Base-by-base conservation (phyloP, 2,797 vertebrate genomes). In the Phataginus tricuspis region DNA sequence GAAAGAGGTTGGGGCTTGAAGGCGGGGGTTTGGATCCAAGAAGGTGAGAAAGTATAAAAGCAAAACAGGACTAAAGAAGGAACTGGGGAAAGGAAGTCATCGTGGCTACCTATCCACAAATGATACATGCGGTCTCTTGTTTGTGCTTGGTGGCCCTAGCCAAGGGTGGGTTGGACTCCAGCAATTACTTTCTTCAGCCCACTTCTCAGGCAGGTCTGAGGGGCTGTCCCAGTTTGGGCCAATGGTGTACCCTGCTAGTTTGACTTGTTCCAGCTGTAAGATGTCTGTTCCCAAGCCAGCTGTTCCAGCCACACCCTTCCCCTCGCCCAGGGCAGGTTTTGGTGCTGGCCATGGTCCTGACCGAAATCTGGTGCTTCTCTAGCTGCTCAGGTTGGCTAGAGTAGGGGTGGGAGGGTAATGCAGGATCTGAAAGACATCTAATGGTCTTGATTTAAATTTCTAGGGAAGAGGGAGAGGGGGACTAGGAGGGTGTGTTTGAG, bases 301-400 rank as follows among this genome's bases (percentile, higher is more conserved):
- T 45, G 10, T 34, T 55, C 31, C 5, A 10, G n/a, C 31, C 37
- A 8, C 9, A 2, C 2, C 0, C 5, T 4, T 71, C 25, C 31
- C 19, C 4, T 3, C 57, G n/a, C 8, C 37, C 2, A 5, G 1
- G 0, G 11, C n/a, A 21, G 29, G 6, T 9, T 7, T 2, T 10
- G 45, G 74, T 10, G 29, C 93, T 97, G 91, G 49, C 91, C 68
- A 13, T 82, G 84, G 84, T 93, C 3, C 95, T 95, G 64, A 75
- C 5, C 5, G 3, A 53, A 59, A 27, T 12, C 14, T 1, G 1
- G 15, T 27, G 5, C 63, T 49, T 75, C 77, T 15, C 66, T n/a
- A 13, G 72, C 7, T 4, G 2, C 15, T 85, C 72, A 57, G 25
- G 37, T 25, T 68, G 61, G 49, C 57, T 31, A 25, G 13, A 57